Evolutionary conservation across 1,140 invertebrate species (phyloP), one percentile per base, ranked within the genome.

Genomic region (Temnothorax curvispinosus): DNA sequence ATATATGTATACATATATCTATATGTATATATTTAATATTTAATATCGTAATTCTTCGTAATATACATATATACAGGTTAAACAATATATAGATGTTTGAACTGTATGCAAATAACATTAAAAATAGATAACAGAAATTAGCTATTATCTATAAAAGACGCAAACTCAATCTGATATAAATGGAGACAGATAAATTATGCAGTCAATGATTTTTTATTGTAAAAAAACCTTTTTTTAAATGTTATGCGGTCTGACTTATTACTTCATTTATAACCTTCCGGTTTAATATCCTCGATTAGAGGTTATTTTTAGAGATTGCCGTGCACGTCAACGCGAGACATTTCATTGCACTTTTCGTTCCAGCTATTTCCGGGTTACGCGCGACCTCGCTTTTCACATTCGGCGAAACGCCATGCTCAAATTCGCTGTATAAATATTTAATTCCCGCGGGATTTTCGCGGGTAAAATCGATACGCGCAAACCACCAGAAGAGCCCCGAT

Each of bases 341-440:
- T 84, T 84, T 84, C 54, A 84, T 84, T 75, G 80, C 69, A 84
- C 80, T 84, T 84, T 84, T 75, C 80, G 69, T 75, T 75, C 67
- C 27, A 47, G 54, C 69, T 84, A 75, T 84, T 84, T 60, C 69
- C 80, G 32, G 41, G 32, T 60, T 38, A 62, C n/a, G 54, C 71
- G 60, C 85, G 62, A 69, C 38, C 50, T 71, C 58, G 81, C 44
- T 50, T 84, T 84, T 84, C 54, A 60, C 69, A 62, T 84, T 75
- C 62, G 13, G 38, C 44, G 67, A 60, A 58, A 56, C 60, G 35
- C 52, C n/a, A 60, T 56, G 71, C 65, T 58, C 50, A 87, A 88
- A 81, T 87, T 88, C 50, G 64, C 75, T 87, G 78, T 88, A 88
- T 88, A 88, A 88, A 87, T 88, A 88, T 87, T 88, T 88, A 80